Conservation (phyloP, 2,113 vertebrate genomes). For the Callithrix jacchus region DNA sequence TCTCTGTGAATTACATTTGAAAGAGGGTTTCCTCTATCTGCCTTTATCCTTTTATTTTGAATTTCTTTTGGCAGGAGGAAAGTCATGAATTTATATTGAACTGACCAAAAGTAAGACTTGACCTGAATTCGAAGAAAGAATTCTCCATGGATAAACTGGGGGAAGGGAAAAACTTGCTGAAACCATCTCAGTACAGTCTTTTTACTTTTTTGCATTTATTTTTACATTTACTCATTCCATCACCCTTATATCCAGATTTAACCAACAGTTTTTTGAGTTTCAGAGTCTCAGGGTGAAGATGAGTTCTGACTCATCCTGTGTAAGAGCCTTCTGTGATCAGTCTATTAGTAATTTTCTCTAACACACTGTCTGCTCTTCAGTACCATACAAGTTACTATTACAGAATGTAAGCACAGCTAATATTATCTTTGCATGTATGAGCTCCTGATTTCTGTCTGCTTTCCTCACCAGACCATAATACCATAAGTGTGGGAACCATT, state of each 20-base stretch:
- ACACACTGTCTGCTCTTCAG: background rate
- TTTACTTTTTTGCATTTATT: background rate
- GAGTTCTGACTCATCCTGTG: background rate
- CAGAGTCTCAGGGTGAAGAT: background rate
- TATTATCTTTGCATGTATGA: background rate
- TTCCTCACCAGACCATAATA: background rate
- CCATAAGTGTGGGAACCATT: background rate
- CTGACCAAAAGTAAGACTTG: background rate
- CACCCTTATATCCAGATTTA: background rate
- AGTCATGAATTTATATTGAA: background rate
- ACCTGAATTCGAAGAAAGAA: background rate
- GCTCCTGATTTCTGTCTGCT: background rate
- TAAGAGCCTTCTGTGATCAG: background rate
- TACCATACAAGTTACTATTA: background rate
- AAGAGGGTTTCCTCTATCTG: background rate
- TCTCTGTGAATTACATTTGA: background rate
- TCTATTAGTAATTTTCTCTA: background rate
- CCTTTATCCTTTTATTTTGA: background rate
- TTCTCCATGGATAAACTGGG: fast-evolving
- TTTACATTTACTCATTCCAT: background rate
- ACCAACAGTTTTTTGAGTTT: background rate
- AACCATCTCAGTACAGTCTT: background rate
- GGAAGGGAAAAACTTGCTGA: background rate
- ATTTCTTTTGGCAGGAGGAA: background rate
- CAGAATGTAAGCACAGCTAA: background rate